phyloP scores from a whole-genome alignment of 2,888 invertebrate species.

The Cerastoderma edule region DNA sequence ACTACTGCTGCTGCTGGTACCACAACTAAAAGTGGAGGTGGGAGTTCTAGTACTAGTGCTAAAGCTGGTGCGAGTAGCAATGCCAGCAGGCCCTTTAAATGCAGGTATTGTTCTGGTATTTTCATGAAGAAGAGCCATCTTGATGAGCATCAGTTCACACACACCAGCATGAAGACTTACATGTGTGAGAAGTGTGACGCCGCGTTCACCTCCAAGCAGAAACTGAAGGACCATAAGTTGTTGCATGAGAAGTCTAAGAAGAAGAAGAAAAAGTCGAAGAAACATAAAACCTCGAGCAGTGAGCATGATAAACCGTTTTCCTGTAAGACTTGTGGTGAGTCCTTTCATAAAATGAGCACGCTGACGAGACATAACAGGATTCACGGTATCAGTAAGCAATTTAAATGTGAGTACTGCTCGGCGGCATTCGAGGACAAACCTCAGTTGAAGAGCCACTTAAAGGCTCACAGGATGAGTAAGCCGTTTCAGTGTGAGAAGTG shows the following conservation, averaged over 20 bases:
- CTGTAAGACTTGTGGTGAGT: neutral
- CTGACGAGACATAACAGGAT: neutral
- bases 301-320: neutral
- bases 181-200: slow-evolving; percentile 15
- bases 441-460: neutral
- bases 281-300: slow-evolving; percentile 1
- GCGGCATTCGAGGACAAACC: neutral
- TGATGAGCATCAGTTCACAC: slow-evolving; percentile 17
- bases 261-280: slow-evolving; percentile 11
- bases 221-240: slow-evolving; percentile 12
- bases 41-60: no score
- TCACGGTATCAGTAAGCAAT: neutral
- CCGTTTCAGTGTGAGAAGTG: slow-evolving; percentile 6
- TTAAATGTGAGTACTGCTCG: slow-evolving; percentile 7
- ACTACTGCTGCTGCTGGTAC: no score
- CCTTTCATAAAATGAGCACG: slow-evolving; percentile 2
- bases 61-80: no score
- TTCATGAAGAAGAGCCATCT: slow-evolving; percentile 18
- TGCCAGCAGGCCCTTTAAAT: neutral
- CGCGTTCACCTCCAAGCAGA: slow-evolving; percentile 1
- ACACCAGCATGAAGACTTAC: slow-evolving; percentile 6
- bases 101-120: slow-evolving; percentile 9
- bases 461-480: slow-evolving; percentile 1
- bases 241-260: slow-evolving; percentile 1
- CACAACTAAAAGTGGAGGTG: no score